phyloP scores from a whole-genome alignment of 2,797 vertebrate genomes.

The Lophius americanus region DNA sequence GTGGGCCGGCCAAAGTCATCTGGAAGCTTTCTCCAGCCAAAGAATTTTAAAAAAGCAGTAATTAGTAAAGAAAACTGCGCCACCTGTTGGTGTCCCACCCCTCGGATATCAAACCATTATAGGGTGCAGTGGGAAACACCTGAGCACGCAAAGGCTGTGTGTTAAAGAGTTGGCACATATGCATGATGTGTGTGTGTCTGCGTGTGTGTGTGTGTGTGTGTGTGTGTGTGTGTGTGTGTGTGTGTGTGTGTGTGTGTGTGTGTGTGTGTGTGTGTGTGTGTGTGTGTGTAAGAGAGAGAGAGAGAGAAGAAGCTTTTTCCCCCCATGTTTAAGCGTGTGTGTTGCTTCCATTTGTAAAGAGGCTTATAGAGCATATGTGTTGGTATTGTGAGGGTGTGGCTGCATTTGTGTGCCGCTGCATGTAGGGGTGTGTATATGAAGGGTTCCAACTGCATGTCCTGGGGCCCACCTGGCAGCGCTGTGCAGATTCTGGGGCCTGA shows the following conservation, averaged over 20 bases:
- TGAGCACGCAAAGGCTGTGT: conserved; percentile 61
- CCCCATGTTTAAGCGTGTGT: conserved; percentile 66
- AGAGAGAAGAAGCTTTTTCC: conserved; percentile 29
- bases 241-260: conserved; percentile 25
- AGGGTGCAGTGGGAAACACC: conserved; percentile 61
- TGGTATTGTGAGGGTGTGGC: conserved; percentile 58
- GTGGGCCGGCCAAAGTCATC: conserved; percentile 74
- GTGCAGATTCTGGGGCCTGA: conserved; percentile 70
- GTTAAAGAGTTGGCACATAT: conserved; percentile 55
- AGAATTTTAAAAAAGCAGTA: conserved; percentile 76
- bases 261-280: conserved; percentile 6
- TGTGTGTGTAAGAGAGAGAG: conserved; percentile 9
- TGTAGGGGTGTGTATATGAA: conserved; percentile 40
- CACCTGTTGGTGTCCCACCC: conserved; percentile 79
- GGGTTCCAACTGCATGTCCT: conserved; percentile 65
- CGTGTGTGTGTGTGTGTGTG: conserved; percentile 13
- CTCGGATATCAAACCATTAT: conserved; percentile 64
- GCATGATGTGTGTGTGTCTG: conserved; percentile 17
- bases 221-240: conserved; percentile 18
- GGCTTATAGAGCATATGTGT: conserved; percentile 74
- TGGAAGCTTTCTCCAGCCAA: conserved; percentile 75
- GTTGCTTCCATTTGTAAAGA: conserved; percentile 72
- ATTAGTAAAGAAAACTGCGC: conserved; percentile 82
- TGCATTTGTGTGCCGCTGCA: conserved; percentile 38
- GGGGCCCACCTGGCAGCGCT: conserved; percentile 75